Conservation (phyloP, 35 echinoderm and acorn worm genomes). For the Patiria miniata region DNA sequence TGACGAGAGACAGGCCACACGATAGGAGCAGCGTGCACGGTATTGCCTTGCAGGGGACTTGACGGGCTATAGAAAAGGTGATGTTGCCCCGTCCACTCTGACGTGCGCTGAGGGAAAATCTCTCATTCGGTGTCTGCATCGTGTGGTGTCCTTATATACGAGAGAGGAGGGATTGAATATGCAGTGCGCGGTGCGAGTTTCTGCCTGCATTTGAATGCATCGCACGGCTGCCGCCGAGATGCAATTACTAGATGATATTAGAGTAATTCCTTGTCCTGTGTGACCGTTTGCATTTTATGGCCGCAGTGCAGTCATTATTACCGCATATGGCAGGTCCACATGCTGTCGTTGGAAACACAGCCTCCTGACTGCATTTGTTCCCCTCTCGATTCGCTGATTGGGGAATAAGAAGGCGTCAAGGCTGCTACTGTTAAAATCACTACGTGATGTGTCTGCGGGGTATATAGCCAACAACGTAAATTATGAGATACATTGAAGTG, state of each 20-base stretch:
- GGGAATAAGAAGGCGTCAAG: not conserved
- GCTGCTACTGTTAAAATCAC: not conserved
- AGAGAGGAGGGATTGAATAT: conserved; percentile 7
- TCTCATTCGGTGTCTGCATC: not conserved
- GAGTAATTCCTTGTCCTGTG: not conserved
- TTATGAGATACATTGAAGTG: not conserved
- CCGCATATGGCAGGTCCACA: not conserved
- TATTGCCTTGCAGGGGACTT: not conserved
- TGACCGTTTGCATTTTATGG: conserved; percentile 8
- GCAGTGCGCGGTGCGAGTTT: not conserved
- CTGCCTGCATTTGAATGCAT: not conserved
- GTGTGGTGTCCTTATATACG: not conserved
- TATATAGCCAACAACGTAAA: not conserved
- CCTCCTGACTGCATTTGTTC: no score
- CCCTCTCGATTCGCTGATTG: no score
- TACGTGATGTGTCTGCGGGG: not conserved
- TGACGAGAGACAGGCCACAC: not conserved
- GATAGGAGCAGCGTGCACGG: not conserved
- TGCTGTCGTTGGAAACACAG: not conserved
- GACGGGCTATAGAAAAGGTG: not conserved
- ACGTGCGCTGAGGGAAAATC: not conserved
- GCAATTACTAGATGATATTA: conserved; percentile 23
- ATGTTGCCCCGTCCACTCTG: not conserved
- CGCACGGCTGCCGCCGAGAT: not conserved
- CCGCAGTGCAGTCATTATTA: not conserved